Evolutionary conservation across 2,113 vertebrate species (phyloP).

Genomic region (Chamaetylas fuelleborni): DNA sequence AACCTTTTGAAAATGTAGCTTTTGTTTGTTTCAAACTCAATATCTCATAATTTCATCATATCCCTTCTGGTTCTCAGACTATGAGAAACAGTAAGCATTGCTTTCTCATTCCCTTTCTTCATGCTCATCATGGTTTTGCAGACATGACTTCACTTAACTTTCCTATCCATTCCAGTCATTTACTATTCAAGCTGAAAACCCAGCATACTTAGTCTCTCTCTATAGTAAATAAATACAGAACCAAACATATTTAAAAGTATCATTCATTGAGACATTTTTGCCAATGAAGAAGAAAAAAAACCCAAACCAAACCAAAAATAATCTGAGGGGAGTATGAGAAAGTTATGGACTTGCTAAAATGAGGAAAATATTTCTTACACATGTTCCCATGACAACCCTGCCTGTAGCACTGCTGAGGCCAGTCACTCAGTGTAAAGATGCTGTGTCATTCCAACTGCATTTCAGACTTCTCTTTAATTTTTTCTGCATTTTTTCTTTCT

Average conservation of each 20-base stretch:
- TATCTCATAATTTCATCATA: neutral
- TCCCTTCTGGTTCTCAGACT: neutral
- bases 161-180: neutral
- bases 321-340: neutral
- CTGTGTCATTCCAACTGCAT: slow-evolving; percentile 44
- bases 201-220: neutral
- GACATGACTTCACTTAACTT: neutral
- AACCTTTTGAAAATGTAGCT: neutral
- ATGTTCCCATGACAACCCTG: slow-evolving; percentile 59
- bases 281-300: neutral
- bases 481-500: neutral
- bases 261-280: neutral
- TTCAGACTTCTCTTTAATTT: neutral
- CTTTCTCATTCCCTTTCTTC: neutral
- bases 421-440: neutral
- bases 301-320: neutral
- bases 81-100: neutral
- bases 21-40: neutral
- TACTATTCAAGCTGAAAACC: neutral
- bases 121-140: neutral
- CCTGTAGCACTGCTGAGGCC: neutral
- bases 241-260: neutral
- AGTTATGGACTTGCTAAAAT: neutral
- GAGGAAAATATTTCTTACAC: neutral
- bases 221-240: neutral